Conservation (phyloP, 2,888 invertebrate genomes). For the Brenthis daphne region DNA sequence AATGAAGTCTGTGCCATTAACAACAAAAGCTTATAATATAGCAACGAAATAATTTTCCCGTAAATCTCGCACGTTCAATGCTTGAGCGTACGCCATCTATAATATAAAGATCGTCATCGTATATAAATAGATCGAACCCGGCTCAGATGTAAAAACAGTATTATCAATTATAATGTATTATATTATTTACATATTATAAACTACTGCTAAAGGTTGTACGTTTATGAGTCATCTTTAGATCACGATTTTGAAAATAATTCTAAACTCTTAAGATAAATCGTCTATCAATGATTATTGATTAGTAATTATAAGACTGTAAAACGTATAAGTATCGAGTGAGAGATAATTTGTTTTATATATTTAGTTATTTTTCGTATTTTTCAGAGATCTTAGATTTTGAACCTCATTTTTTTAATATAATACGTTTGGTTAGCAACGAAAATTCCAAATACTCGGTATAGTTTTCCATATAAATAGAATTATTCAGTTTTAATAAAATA, state of each 20-base stretch:
- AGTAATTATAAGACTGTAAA: too few relatives aligned
- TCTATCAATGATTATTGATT: too few relatives aligned
- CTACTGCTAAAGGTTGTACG: slow-evolving; percentile 19
- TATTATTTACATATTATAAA: background rate
- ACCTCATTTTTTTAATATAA: too few relatives aligned
- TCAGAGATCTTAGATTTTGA: too few relatives aligned
- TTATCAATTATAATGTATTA: slow-evolving; percentile 32
- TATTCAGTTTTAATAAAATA: slow-evolving; percentile 3
- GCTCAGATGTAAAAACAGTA: slow-evolving; percentile 29
- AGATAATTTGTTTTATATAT: too few relatives aligned
- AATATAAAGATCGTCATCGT: slow-evolving; percentile 39
- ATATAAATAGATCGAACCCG: slow-evolving; percentile 43
- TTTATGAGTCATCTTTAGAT: slow-evolving; percentile 18
- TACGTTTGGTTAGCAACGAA: too few relatives aligned
- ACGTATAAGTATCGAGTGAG: too few relatives aligned
- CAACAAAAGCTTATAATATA: background rate
- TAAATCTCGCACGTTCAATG: slow-evolving; percentile 14
- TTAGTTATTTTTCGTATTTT: too few relatives aligned
- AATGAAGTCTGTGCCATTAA: background rate
- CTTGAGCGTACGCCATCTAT: slow-evolving; percentile 25
- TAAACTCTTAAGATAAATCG: too few relatives aligned
- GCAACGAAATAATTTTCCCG: slow-evolving; percentile 6
- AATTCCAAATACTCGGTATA: too few relatives aligned
- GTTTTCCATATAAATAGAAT: too few relatives aligned
- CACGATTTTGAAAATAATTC: background rate